Conservation (phyloP, 2,113 vertebrate genomes). For the Struthidea cinerea region DNA sequence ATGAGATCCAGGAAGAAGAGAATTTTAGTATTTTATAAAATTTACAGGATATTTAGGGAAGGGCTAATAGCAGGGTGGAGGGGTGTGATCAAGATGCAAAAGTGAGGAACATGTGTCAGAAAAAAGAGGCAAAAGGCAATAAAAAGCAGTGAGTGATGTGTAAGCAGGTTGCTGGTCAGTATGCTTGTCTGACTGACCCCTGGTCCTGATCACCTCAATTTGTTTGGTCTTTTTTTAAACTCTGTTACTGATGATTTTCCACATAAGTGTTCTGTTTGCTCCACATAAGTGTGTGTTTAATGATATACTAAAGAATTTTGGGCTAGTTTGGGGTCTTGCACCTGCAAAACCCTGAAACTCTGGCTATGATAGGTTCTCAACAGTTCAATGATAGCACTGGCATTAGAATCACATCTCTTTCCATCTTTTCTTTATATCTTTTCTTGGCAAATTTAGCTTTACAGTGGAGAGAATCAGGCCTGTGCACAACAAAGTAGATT, state of each 20-base stretch:
- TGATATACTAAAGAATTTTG: not conserved
- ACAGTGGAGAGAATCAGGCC: not conserved
- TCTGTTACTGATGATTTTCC: not conserved
- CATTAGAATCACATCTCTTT: not conserved
- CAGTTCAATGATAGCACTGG: not conserved
- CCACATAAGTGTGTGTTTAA: not conserved
- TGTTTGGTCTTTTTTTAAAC: not conserved
- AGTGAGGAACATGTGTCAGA: not conserved
- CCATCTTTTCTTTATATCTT: not conserved
- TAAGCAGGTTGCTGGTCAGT: not conserved
- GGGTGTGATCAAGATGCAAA: too few relatives aligned
- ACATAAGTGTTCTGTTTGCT: not conserved
- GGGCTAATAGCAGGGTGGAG: fast-evolving
- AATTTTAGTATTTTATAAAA: not conserved
- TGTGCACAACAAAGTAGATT: not conserved
- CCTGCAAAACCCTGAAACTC: not conserved
- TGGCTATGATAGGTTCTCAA: not conserved
- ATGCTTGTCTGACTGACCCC: not conserved
- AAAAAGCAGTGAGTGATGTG: not conserved
- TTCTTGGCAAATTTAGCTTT: not conserved
- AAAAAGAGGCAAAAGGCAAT: not conserved
- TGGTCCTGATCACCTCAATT: not conserved
- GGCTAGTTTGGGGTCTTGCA: not conserved
- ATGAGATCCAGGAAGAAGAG: not conserved
- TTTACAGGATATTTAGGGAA: not conserved